Evolutionary conservation across 2,888 invertebrate genomes (phyloP), one percentile per base, ranked within the genome.

Genomic region (Neoitamus cyanurus): DNA sequence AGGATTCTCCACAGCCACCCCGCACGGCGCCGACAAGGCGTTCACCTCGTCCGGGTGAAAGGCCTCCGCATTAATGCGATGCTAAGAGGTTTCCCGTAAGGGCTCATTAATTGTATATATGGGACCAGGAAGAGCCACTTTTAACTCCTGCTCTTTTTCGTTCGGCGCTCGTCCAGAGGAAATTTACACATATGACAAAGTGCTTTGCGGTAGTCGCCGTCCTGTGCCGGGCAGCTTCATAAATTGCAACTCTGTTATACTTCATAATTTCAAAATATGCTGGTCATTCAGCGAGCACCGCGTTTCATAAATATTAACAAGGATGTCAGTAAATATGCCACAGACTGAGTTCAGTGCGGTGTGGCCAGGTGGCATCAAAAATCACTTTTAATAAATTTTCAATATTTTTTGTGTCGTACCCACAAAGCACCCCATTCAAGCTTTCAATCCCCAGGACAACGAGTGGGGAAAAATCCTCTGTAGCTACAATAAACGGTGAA

Each of bases 231-330:
- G 34, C 58, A 80, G 58, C 78, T 80, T 20, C 58, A 80, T 80
- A 80, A 80, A 80, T 80, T 58, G 34, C 20, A 11, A 31, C 58
- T 46, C 58, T 15, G 78, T 58, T 80, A 80, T 80, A 58, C 78
- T 80, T 80, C 58, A 80, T 80, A 80, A 80, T 80, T 80, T 58
- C 78, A 80, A 80, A 80, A 80, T 80, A 80, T 80, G 78, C 48
- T 80, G 58, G 78, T 31, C 78, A 80, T 80, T 80, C 58, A 80
- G 58, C 28, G 58, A 58, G 25, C 78, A 58, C 42, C 78, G 34
- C 31, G 58, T 58, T 83, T 85, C 85, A 83, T 85, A 85, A 85
- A 85, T 85, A 83, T 83, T 83, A 83, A 85, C 72, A 83, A 85
- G 80, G 73, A 68, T 75, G 69, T 78, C 82, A 84, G 78, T 85